Percentiles rank a stretch among this genome's conserved stretches.
Evolutionary conservation across 2,797 vertebrate genomes (phyloP).

Genomic region (Gadopsis bispinosus): DNA sequence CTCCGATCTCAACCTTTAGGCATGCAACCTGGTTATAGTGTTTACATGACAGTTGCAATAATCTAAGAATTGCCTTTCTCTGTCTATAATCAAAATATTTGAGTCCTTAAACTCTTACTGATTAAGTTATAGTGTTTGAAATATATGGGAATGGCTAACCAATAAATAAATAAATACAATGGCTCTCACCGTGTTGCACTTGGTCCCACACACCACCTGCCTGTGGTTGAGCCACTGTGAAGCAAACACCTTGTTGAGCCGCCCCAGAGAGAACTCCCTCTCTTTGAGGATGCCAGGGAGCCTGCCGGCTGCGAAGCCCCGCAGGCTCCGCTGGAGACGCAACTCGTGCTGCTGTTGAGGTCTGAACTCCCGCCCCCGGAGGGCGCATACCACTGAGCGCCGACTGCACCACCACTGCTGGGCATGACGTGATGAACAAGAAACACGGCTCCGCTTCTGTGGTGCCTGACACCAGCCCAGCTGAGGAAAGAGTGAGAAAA

Average conservation of each 20-base stretch:
- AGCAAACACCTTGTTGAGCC: slow-evolving; percentile 98
- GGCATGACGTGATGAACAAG: slow-evolving; percentile 83
- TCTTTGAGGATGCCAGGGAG: slow-evolving; percentile 94
- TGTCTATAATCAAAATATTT: neutral
- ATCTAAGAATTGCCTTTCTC: neutral
- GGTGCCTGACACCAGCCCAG: slow-evolving; percentile 84
- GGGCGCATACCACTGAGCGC: slow-evolving; percentile 92
- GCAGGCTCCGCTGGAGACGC: slow-evolving; percentile 88
- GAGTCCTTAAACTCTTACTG: neutral
- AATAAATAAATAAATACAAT: slow-evolving; percentile 12
- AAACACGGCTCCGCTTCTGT: slow-evolving; percentile 83
- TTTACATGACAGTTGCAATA: neutral
- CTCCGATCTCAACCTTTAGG: neutral
- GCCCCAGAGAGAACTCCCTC: slow-evolving; percentile 93
- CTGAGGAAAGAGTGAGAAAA: slow-evolving; percentile 52
- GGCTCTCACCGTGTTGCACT: slow-evolving; percentile 95
- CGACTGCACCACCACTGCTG: slow-evolving; percentile 89
- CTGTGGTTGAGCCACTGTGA: slow-evolving; percentile 98
- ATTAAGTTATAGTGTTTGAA: neutral
- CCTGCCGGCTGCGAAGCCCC: slow-evolving; percentile 91
- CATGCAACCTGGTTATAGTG: neutral
- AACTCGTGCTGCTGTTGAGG: slow-evolving; percentile 90
- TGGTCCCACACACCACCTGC: slow-evolving; percentile 98
- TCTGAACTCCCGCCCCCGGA: slow-evolving; percentile 92
- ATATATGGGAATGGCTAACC: neutral